Evolutionary conservation across 2,888 invertebrate genomes (phyloP).

Genomic region (Halocaridina rubra): DNA sequence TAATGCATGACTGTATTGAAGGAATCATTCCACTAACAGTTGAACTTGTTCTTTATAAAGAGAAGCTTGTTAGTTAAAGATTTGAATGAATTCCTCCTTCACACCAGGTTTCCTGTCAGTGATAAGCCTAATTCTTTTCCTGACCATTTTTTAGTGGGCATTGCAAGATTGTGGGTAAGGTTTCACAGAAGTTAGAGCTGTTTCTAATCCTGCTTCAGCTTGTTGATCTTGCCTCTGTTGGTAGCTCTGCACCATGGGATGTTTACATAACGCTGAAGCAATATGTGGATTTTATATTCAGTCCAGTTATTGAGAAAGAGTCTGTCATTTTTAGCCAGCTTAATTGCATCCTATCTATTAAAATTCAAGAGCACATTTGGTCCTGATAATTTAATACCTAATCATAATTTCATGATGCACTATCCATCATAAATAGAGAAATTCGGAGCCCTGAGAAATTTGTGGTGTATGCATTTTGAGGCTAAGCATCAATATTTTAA

Average conservation of each 20-base stretch:
- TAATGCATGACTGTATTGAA: conserved; percentile 12
- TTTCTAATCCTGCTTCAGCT: not conserved
- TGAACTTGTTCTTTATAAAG: not conserved
- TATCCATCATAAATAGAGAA: not conserved
- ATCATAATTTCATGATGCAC: not conserved
- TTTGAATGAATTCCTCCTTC: not conserved
- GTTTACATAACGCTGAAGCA: not conserved
- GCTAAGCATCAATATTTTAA: not conserved
- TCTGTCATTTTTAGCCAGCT: not conserved
- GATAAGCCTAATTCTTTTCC: not conserved
- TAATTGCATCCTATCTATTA: not conserved
- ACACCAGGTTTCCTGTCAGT: not conserved
- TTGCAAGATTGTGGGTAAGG: not conserved
- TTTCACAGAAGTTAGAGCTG: not conserved
- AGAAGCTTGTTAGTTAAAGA: conserved; percentile 6
- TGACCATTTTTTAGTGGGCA: not conserved
- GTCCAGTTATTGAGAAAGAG: not conserved
- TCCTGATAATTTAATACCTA: not conserved
- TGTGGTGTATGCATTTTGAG: no score
- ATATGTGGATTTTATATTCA: not conserved
- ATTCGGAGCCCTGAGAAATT: not conserved
- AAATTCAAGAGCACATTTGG: not conserved
- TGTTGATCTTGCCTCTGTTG: not conserved
- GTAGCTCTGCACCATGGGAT: not conserved
- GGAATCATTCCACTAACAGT: conserved; percentile 5